phyloP scores from a whole-genome alignment of 2,888 invertebrate genomes.

The Geotrupes spiniger region DNA sequence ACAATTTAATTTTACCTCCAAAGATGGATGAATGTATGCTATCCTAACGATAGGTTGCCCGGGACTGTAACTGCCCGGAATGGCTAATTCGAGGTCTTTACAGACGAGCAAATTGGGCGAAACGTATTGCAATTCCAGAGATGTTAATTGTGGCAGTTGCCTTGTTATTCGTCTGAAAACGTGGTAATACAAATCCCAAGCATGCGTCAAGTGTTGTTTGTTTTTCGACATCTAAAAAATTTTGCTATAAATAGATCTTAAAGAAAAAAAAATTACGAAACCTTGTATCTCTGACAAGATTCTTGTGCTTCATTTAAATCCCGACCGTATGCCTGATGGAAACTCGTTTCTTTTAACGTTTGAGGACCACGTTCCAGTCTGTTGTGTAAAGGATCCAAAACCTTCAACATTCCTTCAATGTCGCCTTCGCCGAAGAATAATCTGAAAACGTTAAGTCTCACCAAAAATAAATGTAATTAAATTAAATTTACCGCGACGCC shows the following conservation, averaged over 20 bases:
- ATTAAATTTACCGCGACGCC: constrained; percentile 63
- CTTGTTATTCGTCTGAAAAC: constrained; percentile 95
- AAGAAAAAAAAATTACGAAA: constrained; percentile 35
- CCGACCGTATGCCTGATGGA: constrained; percentile 92
- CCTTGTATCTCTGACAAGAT: constrained; percentile 88
- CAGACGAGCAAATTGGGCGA: constrained; percentile 88
- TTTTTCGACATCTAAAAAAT: constrained; percentile 73
- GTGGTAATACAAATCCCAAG: constrained; percentile 99
- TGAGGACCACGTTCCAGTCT: constrained; percentile 93
- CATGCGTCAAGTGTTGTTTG: constrained; percentile 91
- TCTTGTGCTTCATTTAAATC: constrained; percentile 93
- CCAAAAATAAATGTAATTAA: too few species aligned
- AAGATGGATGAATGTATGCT: constrained; percentile 82
- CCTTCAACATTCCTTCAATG: constrained; percentile 94
- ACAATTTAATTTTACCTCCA: constrained; percentile 62
- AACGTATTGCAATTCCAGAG: constrained; percentile 91
- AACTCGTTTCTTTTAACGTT: constrained; percentile 95
- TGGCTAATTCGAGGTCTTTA: constrained; percentile 91
- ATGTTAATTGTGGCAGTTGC: constrained; percentile 89
- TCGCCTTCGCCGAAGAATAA: constrained; percentile 96
- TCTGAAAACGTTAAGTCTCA: constrained; percentile 44
- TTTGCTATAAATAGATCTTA: constrained; percentile 3
- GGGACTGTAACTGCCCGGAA: constrained; percentile 97
- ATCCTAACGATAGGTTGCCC: constrained; percentile 87
- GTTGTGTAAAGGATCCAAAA: constrained; percentile 89